Conservation (phyloP, 2,797 vertebrate genomes). For the Macropus fuliginosus region DNA sequence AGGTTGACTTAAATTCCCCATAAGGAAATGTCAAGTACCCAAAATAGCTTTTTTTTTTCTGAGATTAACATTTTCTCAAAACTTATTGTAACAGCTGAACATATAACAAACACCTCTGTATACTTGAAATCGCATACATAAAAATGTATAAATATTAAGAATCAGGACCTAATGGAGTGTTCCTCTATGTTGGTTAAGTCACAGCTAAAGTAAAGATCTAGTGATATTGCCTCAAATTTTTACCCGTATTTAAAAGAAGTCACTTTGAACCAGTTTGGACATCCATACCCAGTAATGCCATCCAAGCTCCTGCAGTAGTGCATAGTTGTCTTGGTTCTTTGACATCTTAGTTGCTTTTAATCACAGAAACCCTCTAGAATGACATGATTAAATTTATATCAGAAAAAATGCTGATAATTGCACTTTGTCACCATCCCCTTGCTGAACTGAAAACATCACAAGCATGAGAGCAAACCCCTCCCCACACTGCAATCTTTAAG, state of each 20-base stretch:
- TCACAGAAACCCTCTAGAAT: slow-evolving; percentile 80
- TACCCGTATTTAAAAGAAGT: slow-evolving; percentile 88
- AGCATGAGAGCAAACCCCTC: slow-evolving; percentile 87
- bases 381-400: slow-evolving; percentile 83
- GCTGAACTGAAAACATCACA: slow-evolving; percentile 91
- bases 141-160: slow-evolving; percentile 75
- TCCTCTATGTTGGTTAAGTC: slow-evolving; percentile 76
- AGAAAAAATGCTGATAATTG: slow-evolving; percentile 94
- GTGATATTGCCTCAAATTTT: slow-evolving; percentile 89
- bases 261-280: slow-evolving; percentile 80
- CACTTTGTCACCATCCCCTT: slow-evolving; percentile 96
- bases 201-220: slow-evolving; percentile 80
- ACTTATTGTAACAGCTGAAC: slow-evolving; percentile 77
- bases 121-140: slow-evolving; percentile 80
- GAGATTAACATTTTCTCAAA: slow-evolving; percentile 73
- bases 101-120: slow-evolving; percentile 78
- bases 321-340: slow-evolving; percentile 85
- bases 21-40: slow-evolving; percentile 67
- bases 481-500: slow-evolving; percentile 90
- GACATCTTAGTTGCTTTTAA: slow-evolving; percentile 80
- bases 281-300: slow-evolving; percentile 81
- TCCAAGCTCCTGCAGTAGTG: slow-evolving; percentile 84
- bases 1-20: slow-evolving; percentile 79
- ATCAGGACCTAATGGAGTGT: slow-evolving; percentile 80
- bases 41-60: slow-evolving; percentile 71